Conservation (phyloP, 2,888 invertebrate species). For the Euzophera pinguis region DNA sequence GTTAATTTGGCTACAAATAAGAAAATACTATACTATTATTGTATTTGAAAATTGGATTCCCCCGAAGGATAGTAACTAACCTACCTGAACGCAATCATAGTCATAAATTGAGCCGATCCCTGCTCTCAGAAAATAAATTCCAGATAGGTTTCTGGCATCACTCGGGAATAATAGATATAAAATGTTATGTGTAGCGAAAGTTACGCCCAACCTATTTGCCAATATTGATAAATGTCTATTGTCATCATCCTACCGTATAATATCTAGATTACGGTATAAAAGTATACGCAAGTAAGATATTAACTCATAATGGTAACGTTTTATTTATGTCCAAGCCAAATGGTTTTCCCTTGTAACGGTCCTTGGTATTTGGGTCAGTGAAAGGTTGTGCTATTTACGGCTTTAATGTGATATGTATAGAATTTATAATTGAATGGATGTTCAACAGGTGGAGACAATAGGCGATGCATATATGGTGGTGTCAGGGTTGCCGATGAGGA, state of each 20-base stretch:
- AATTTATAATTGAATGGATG: conserved; percentile 16
- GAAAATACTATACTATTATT: no score
- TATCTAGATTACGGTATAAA: conserved; percentile 14
- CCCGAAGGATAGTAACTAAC: neutral
- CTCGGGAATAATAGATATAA: conserved; percentile 1
- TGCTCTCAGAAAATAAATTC: conserved; percentile 10
- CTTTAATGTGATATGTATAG: neutral
- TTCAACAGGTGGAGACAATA: conserved; percentile 90
- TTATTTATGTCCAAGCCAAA: conserved; percentile 18
- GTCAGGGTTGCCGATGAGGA: conserved; percentile 94
- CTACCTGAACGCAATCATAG: conserved; percentile 9
- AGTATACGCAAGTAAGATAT: conserved; percentile 13
- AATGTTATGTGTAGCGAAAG: conserved; percentile 8
- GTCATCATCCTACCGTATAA: conserved; percentile 12
- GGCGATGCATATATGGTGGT: conserved; percentile 93
- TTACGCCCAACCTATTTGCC: neutral
- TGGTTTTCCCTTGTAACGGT: conserved; percentile 13
- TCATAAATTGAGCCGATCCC: conserved; percentile 7
- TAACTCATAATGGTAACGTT: conserved; percentile 10
- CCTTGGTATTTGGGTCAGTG: conserved; percentile 11
- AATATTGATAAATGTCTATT: conserved; percentile 1
- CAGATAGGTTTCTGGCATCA: neutral
- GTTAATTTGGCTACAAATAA: no score
- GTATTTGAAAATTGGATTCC: neutral
- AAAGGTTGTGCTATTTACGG: neutral